Evolutionary conservation across 2,888 invertebrate species (phyloP).

Genomic region (Entomobrya proxima): DNA sequence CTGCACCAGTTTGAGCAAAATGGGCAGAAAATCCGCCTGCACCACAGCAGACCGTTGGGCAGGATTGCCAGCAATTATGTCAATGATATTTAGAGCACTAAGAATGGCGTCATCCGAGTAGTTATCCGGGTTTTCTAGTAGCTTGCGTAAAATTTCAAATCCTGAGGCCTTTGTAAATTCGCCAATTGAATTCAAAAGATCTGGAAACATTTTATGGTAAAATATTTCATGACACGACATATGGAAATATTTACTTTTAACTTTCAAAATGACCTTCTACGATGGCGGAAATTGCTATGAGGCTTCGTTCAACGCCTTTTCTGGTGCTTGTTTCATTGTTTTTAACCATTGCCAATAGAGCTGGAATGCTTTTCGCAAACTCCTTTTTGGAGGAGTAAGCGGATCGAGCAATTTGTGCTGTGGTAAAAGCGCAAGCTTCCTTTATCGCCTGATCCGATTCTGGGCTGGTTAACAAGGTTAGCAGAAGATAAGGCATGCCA

Average conservation of each 20-base stretch:
- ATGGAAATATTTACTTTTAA: not conserved
- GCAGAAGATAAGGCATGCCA: slow-evolving; percentile 34
- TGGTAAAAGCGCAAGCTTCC: slow-evolving; percentile 50
- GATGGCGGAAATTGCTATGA: slow-evolving; percentile 62
- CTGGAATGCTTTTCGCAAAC: slow-evolving; percentile 43
- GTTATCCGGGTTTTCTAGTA: slow-evolving; percentile 59
- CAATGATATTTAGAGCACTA: slow-evolving; percentile 65
- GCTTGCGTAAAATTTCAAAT: slow-evolving; percentile 35
- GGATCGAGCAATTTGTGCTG: slow-evolving; percentile 43
- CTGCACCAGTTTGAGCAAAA: slow-evolving; percentile 50
- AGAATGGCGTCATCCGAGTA: slow-evolving; percentile 66
- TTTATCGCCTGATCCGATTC: slow-evolving; percentile 22
- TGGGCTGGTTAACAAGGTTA: not conserved
- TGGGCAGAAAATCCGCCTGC: slow-evolving; percentile 51
- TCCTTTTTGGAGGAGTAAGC: slow-evolving; percentile 29
- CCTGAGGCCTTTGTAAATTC: slow-evolving; percentile 67
- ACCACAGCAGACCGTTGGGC: slow-evolving; percentile 47
- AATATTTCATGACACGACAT: not conserved
- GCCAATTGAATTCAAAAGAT: slow-evolving; percentile 51
- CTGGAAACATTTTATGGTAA: not conserved
- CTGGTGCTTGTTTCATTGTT: slow-evolving; percentile 30
- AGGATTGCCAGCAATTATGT: slow-evolving; percentile 50
- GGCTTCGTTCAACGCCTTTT: slow-evolving; percentile 62
- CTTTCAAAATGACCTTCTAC: slow-evolving; percentile 47
- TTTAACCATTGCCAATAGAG: slow-evolving; percentile 31